A percentile compares a stretch with the other conserved stretches of the same genome.
Conservation (phyloP, 1,140 invertebrate genomes). For the Aphidius gifuensis region DNA sequence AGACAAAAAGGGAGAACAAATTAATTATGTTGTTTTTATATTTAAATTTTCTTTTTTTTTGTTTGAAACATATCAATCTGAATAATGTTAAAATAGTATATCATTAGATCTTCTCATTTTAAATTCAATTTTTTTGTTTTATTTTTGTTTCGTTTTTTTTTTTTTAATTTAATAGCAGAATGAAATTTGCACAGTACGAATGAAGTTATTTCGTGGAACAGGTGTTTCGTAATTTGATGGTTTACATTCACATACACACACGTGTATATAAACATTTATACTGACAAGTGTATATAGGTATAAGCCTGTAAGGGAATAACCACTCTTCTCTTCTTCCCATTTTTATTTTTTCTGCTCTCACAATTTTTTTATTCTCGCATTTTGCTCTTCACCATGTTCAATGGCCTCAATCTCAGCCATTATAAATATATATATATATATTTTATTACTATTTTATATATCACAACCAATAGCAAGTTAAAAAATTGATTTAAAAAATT, state of each 20-base stretch:
- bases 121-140: neutral
- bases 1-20: too few relatives aligned
- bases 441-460: too few relatives aligned
- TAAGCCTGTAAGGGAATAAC: too few relatives aligned
- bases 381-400: neutral
- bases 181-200: conserved; percentile 9
- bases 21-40: too few relatives aligned
- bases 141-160: too few relatives aligned
- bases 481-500: too few relatives aligned
- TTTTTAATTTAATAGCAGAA: too few relatives aligned
- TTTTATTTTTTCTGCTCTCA: neutral
- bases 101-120: neutral
- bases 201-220: conserved; percentile 39
- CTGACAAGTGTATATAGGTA: neutral
- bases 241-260: conserved; percentile 16
- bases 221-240: conserved; percentile 39
- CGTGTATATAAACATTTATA: conserved; percentile 3
- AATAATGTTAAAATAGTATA: neutral
- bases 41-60: neutral
- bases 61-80: neutral
- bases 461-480: too few relatives aligned
- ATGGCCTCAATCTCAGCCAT: conserved; percentile 1
- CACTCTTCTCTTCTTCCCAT: conserved; percentile 5
- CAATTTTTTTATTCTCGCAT: neutral
- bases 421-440: too few relatives aligned